phyloP scores from a whole-genome alignment of 2,888 invertebrate genomes.

The Carabus problematicus region DNA sequence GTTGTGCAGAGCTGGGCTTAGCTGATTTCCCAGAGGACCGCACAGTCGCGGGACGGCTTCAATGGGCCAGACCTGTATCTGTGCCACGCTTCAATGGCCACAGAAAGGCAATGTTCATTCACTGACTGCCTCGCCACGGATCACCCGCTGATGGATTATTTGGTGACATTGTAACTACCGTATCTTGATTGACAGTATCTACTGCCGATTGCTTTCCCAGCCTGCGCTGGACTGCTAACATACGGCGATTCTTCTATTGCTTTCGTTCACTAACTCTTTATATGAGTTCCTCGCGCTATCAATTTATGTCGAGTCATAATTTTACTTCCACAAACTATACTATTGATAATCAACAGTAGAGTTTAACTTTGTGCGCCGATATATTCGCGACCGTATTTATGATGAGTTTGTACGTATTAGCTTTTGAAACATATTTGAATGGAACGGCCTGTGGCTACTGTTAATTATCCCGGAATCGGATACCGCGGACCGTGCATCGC shows the following conservation, averaged over 20 bases:
- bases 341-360: too few species aligned
- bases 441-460: slow-evolving; percentile 37
- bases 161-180: slow-evolving; percentile 3
- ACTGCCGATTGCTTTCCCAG: too few species aligned
- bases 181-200: slow-evolving; percentile 3
- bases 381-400: too few species aligned
- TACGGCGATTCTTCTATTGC: too few species aligned
- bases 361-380: too few species aligned
- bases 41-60: slow-evolving; percentile 46
- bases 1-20: slow-evolving; percentile 48
- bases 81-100: slow-evolving; percentile 60
- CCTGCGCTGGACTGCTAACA: too few species aligned
- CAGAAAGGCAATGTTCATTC: slow-evolving; percentile 56
- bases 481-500: slow-evolving; percentile 39
- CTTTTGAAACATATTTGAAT: slow-evolving; percentile 33
- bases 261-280: too few species aligned
- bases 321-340: too few species aligned
- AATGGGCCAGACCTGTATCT: slow-evolving; percentile 54
- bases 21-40: slow-evolving; percentile 58
- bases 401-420: background rate
- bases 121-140: slow-evolving; percentile 49
- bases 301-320: too few species aligned
- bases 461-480: slow-evolving; percentile 44
- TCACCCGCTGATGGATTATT: slow-evolving; percentile 12
- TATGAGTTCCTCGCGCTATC: too few species aligned